phyloP scores from a whole-genome alignment of 2,797 vertebrate genomes.

The Nasua narica region DNA sequence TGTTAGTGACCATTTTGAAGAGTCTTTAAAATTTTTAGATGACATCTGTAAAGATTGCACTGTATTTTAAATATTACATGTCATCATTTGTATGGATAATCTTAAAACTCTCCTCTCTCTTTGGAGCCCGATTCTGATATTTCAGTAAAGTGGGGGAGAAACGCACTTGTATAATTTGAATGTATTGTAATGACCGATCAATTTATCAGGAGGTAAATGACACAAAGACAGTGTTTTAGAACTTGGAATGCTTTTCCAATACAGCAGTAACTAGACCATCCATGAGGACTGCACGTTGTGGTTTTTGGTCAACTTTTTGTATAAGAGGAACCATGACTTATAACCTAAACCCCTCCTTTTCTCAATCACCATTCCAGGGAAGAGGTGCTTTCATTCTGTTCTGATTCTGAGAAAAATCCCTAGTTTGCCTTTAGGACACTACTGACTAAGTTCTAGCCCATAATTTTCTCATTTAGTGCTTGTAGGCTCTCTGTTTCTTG shows the following conservation, averaged over 20 bases:
- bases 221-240: background rate
- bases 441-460: background rate
- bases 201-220: background rate
- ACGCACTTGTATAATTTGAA: background rate
- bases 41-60: background rate
- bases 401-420: background rate
- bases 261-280: background rate
- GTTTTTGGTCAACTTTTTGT: conserved; percentile 13
- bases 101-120: conserved; percentile 17
- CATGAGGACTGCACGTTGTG: background rate
- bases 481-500: background rate
- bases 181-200: background rate
- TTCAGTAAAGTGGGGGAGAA: background rate
- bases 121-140: background rate
- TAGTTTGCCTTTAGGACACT: background rate
- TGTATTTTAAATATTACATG: conserved; percentile 13
- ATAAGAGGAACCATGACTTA: background rate
- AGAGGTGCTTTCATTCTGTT: background rate
- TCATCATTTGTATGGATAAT: background rate
- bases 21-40: background rate
- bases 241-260: conserved; percentile 24
- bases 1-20: conserved; percentile 25
- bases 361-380: background rate
- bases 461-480: background rate
- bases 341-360: background rate